phyloP scores from a whole-genome alignment of 2,113 vertebrate species.

The Pithys albifrons region DNA sequence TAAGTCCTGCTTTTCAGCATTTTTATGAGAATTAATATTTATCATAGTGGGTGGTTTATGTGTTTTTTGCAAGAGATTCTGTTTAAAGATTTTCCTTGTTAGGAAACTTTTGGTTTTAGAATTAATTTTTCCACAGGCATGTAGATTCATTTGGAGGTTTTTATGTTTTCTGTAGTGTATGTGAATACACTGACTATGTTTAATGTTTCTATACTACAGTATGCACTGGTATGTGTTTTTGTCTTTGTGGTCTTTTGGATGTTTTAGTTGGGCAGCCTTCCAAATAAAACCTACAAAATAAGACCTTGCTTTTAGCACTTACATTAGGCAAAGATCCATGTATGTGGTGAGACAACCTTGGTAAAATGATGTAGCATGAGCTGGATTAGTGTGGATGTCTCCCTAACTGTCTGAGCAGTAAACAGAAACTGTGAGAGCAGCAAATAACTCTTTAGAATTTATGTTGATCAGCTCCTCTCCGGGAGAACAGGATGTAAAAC shows the following conservation, averaged over 20 bases:
- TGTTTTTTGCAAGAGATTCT: neutral
- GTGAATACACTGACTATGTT: neutral
- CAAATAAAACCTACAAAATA: neutral
- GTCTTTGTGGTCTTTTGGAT: neutral
- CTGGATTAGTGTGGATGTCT: neutral
- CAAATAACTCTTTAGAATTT: neutral
- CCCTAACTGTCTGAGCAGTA: neutral
- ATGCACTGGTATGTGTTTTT: neutral
- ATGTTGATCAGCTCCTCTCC: neutral
- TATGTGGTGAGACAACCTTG: accelerated
- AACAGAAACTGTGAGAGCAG: neutral
- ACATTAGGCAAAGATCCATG: neutral
- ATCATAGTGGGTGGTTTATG: neutral
- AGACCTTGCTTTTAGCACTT: neutral
- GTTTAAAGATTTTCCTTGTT: neutral
- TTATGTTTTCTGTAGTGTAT: neutral
- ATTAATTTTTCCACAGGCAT: neutral
- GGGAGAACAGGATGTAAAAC: neutral
- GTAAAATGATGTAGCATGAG: neutral
- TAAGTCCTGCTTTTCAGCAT: neutral
- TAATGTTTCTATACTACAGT: neutral
- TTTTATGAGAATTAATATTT: neutral
- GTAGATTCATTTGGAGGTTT: neutral
- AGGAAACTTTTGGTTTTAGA: neutral
- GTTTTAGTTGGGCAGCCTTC: neutral